phyloP scores from a whole-genome alignment of 2,888 invertebrate species.

The Rhodophaea formosa region DNA sequence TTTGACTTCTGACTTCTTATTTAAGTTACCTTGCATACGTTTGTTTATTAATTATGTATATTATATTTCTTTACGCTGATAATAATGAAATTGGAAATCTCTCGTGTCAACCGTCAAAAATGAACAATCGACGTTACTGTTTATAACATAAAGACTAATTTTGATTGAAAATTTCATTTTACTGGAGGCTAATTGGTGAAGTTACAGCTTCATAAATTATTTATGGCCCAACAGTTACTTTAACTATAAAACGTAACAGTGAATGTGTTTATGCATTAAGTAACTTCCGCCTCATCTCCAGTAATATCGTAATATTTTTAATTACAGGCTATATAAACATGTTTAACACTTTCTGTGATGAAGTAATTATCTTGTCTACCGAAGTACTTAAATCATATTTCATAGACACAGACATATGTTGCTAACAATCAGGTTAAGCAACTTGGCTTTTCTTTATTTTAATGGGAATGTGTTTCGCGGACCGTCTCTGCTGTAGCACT shows the following conservation, averaged over 20 bases:
- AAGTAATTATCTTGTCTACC: background rate
- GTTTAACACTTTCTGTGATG: background rate
- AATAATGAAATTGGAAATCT: background rate
- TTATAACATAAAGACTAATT: background rate
- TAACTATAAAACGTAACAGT: conserved; percentile 28
- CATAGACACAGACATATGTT: no score
- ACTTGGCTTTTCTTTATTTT: no score
- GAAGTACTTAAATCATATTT: no score
- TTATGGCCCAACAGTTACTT: conserved; percentile 31
- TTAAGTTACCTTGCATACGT: background rate
- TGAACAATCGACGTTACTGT: background rate
- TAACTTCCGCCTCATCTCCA: background rate
- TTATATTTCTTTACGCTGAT: background rate
- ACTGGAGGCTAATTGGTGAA: conserved; percentile 18
- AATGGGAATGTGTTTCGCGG: no score
- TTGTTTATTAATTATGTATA: background rate
- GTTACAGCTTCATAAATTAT: conserved; percentile 29
- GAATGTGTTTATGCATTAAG: conserved; percentile 18
- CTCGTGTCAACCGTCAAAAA: background rate
- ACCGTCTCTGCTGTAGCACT: no score
- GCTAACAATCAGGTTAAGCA: no score
- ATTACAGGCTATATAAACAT: background rate
- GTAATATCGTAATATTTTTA: background rate
- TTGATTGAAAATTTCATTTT: conserved; percentile 4
- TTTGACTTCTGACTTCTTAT: background rate